A percentile compares a stretch with the other conserved stretches of the same genome.
These are phyloP conservation scores for Amphimedon queenslandica DNA, from an alignment of 37 sponge, comb jelly and placozoan species.

Conservation along the genomic window DNA sequence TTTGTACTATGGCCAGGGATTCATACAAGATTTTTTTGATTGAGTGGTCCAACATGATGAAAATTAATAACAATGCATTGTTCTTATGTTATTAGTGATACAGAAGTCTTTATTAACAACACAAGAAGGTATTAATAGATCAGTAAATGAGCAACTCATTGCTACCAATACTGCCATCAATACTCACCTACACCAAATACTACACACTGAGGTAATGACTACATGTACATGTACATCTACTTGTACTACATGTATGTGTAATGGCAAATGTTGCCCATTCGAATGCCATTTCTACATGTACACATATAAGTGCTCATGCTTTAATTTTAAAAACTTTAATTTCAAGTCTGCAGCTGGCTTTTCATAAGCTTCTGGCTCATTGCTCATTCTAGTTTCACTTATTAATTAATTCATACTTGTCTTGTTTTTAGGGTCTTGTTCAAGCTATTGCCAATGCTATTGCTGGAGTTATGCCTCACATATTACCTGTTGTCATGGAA, in stretches of 20 bases:
- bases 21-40: no score
- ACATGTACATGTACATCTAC: background rate
- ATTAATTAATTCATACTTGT: no score
- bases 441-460: constrained; percentile 35
- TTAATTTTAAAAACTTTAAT: no score
- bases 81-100: background rate
- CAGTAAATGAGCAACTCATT: constrained; percentile 15
- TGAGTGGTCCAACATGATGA: background rate
- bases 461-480: constrained; percentile 23
- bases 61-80: background rate
- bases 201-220: constrained; percentile 20
- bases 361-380: no score
- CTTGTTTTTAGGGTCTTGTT: constrained; percentile 30
- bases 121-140: constrained; percentile 13
- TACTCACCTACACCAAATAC: constrained; percentile 13
- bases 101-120: constrained; percentile 27
- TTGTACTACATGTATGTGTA: no score
- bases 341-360: no score
- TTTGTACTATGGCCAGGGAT: no score
- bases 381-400: no score
- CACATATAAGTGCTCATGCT: no score
- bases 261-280: no score
- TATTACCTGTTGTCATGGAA: constrained; percentile 20
- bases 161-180: constrained; percentile 31
- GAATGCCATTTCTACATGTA: no score